These are phyloP conservation scores for Papilio xuthus DNA, from an alignment of 1,140 invertebrate species.

Conservation along the genomic window DNA sequence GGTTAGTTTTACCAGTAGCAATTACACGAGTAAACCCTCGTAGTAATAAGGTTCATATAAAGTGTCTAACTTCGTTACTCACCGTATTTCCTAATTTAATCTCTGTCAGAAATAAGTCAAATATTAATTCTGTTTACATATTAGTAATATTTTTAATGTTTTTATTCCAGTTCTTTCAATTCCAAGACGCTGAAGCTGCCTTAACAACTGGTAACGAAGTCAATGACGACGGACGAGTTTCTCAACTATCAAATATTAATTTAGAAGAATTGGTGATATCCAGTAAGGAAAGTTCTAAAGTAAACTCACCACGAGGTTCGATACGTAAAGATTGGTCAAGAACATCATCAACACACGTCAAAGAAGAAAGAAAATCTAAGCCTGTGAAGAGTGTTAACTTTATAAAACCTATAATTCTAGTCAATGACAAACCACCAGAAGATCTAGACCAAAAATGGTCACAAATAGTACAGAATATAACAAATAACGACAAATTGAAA, in stretches of 20 bases:
- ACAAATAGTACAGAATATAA: conserved; percentile 59
- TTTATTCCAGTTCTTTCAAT: conserved; percentile 34
- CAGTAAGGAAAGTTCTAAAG: conserved; percentile 55
- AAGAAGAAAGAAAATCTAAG: conserved; percentile 47
- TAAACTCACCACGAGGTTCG: conserved; percentile 53
- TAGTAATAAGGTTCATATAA: not conserved
- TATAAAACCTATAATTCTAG: conserved; percentile 70
- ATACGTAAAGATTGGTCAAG: conserved; percentile 50
- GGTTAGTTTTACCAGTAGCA: not conserved
- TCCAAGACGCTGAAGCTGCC: conserved; percentile 66
- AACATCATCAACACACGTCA: conserved; percentile 51
- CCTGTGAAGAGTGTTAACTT: conserved; percentile 53
- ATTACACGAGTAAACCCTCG: not conserved
- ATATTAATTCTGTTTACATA: not conserved
- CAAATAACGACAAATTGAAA: conserved; percentile 66
- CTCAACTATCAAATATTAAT: conserved; percentile 57
- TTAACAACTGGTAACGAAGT: conserved; percentile 52
- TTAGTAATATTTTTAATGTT: not conserved
- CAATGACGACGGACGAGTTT: conserved; percentile 48
- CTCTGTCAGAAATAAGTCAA: not conserved
- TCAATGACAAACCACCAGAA: conserved; percentile 70
- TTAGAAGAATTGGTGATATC: conserved; percentile 59
- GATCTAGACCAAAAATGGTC: conserved; percentile 70
- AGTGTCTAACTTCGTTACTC: not conserved
- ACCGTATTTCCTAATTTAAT: not conserved